Evolutionary conservation across 2,797 vertebrate genomes (phyloP).

Genomic region (Oryzias sinensis): DNA sequence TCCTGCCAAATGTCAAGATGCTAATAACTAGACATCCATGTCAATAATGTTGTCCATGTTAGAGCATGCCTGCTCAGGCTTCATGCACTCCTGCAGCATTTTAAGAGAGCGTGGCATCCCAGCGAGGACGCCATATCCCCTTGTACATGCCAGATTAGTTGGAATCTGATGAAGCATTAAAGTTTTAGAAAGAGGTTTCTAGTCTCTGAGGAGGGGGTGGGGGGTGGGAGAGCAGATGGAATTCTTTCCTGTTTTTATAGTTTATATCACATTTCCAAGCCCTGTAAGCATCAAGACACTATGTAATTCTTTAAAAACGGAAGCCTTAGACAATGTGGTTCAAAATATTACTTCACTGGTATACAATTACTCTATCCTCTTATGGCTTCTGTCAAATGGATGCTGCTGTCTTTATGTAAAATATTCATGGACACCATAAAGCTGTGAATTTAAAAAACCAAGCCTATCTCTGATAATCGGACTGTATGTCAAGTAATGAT

Average conservation of each 20-base stretch:
- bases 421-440: neutral
- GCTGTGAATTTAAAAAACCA: conserved; percentile 12
- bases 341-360: conserved; percentile 6
- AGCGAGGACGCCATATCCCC: conserved; percentile 18
- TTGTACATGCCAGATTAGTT: conserved; percentile 32
- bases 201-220: conserved; percentile 39
- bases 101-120: conserved; percentile 12
- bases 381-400: neutral
- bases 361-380: conserved; percentile 1
- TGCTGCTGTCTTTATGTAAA: conserved; percentile 5
- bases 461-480: conserved; percentile 1
- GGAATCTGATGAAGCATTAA: conserved; percentile 60
- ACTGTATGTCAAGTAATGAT: conserved; percentile 7
- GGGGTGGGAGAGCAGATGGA: conserved; percentile 44
- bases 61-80: conserved; percentile 7
- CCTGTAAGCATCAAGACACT: conserved; percentile 29
- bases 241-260: conserved; percentile 40
- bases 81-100: conserved; percentile 13
- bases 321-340: neutral
- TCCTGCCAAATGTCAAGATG: conserved; percentile 58
- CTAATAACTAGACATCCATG: conserved; percentile 50
- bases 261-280: conserved; percentile 45
- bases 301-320: conserved; percentile 27
- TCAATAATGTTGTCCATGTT: conserved; percentile 28
- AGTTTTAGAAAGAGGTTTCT: conserved; percentile 42